phyloP scores from a whole-genome alignment of 2,888 invertebrate genomes.

The Atethmia centrago region DNA sequence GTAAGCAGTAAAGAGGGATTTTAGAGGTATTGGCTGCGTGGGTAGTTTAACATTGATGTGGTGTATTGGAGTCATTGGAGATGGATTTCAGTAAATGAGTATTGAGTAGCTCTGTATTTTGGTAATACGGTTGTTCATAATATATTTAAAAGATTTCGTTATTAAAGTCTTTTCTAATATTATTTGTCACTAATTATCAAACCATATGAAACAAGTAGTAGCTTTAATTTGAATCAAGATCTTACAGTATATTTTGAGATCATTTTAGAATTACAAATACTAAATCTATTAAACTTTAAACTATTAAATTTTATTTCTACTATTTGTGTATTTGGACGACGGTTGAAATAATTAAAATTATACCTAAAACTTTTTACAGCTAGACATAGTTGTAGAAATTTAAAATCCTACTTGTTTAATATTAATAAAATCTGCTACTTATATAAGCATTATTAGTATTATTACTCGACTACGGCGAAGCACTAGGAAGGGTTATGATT shows the following conservation, averaged over 20 bases:
- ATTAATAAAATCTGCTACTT: not conserved
- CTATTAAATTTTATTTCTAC: not conserved
- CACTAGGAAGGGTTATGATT: too few relatives aligned
- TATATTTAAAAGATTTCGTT: not conserved
- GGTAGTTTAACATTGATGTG: slow-evolving; percentile 1
- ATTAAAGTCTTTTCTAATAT: not conserved
- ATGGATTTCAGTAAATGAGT: not conserved
- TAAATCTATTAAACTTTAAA: too few relatives aligned
- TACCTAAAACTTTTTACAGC: not conserved
- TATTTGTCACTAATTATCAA: not conserved
- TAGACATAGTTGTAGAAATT: not conserved
- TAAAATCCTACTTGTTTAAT: not conserved
- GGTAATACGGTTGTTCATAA: not conserved
- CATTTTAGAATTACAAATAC: not conserved
- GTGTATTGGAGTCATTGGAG: not conserved
- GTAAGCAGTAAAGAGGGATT: slow-evolving; percentile 14
- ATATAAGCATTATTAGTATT: not conserved
- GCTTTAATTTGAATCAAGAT: not conserved
- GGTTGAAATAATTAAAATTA: not conserved
- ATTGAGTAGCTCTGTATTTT: not conserved
- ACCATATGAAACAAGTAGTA: not conserved
- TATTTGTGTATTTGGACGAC: too few relatives aligned
- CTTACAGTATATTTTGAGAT: not conserved
- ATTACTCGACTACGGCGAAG: too few relatives aligned
- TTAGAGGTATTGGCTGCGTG: slow-evolving; percentile 4